Evolutionary conservation across 2,113 vertebrate genomes (phyloP), one percentile per base, ranked within the genome.

Genomic region (Lophius piscatorius): DNA sequence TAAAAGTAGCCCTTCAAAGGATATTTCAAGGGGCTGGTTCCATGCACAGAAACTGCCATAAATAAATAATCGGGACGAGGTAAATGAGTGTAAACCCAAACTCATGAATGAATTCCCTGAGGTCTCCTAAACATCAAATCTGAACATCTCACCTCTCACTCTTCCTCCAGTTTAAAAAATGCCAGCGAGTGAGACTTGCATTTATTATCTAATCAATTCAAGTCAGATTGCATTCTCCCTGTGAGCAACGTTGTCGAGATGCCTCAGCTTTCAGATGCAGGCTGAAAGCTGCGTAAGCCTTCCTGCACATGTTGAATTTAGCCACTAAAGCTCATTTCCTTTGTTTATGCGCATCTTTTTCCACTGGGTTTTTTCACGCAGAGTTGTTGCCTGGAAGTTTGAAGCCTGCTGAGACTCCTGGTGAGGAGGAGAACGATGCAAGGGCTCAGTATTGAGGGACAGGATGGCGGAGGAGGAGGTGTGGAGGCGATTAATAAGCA

Each of bases 401-500:
- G n/a, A n/a, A n/a, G n/a, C n/a, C n/a, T n/a, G n/a, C n/a, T n/a
- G n/a, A 22, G 28, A 22, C 17, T 21, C 28, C n/a, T 13, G 44
- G 31, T 46, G 44, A 12, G 50, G 54, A 63, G 4, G 33, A 77
- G 62, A 78, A 60, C 54, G 36, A 35, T 16, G 78, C 67, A 70
- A 82, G 74, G 74, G 69, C 76, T 73, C 24, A 0, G 61, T 67
- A 70, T 65, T 48, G 64, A 58, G 40, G 66, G n/a, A n/a, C n/a
- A n/a, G n/a, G n/a, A n/a, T n/a, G n/a, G n/a, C 51, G 29, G 31
- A 28, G 35, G 36, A 57, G 51, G 22, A 54, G 65, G 70, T 63
- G 78, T 61, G 70, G 67, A 63, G 66, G 48, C 76, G 75, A 85
- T 89, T 90, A 89, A 89, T 89, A 91, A 80, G 76, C 39, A 29